phyloP scores from a whole-genome alignment of 2,888 invertebrate species.

The Rhagium mordax region DNA sequence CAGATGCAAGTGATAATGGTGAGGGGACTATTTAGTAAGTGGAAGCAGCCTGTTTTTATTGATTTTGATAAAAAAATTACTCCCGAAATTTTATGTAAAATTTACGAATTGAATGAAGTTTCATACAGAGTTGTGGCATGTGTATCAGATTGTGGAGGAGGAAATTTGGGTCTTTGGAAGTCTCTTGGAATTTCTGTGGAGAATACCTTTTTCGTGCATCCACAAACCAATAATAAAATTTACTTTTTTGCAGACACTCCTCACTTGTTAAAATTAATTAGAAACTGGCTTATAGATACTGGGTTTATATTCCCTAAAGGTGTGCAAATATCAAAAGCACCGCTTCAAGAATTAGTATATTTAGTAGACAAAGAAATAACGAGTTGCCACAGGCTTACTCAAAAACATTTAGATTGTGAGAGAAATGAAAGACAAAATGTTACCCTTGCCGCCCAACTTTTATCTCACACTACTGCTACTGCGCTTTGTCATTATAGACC shows the following conservation, averaged over 20 bases:
- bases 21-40: not conserved
- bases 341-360: not conserved
- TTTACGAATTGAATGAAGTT: not conserved
- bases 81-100: not conserved
- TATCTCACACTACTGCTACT: not conserved
- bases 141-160: not conserved
- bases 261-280: not conserved
- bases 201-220: not conserved
- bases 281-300: not conserved
- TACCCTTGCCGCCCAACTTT: not conserved
- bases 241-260: not conserved
- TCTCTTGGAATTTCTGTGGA: not conserved
- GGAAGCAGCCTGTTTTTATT: not conserved
- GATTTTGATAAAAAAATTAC: not conserved
- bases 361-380: not conserved
- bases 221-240: not conserved
- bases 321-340: not conserved
- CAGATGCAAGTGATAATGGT: not conserved
- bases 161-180: not conserved
- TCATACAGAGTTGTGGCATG: not conserved
- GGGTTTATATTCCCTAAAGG: not conserved
- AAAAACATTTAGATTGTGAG: not conserved
- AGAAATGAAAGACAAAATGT: not conserved
- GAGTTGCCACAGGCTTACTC: not conserved
- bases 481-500: not conserved